These are phyloP conservation scores for Mimachlamys varia DNA, from an alignment of 2,888 invertebrate genomes.

Conservation along the genomic window DNA sequence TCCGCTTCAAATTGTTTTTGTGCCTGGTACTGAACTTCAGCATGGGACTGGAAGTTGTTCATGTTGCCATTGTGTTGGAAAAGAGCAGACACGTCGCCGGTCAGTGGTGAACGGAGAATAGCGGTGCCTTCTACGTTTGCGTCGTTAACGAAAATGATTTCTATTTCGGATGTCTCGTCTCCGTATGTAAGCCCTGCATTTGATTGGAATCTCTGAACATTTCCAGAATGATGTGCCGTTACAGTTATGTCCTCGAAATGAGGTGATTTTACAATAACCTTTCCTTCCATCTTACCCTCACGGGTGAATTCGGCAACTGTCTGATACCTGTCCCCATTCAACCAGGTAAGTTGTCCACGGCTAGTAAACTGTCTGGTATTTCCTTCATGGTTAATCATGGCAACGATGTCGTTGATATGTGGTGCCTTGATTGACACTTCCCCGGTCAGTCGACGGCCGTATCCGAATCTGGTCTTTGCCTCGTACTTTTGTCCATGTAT, in stretches of 20 bases:
- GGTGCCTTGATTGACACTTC: conserved; percentile 41
- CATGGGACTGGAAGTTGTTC: conserved; percentile 45
- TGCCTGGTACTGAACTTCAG: conserved; percentile 44
- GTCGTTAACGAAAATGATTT: conserved; percentile 44
- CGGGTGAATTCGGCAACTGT: conserved; percentile 39
- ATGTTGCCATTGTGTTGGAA: conserved; percentile 51
- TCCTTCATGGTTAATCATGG: conserved; percentile 37
- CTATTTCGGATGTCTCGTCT: conserved; percentile 37
- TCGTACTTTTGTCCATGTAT: neutral
- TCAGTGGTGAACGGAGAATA: conserved; percentile 44
- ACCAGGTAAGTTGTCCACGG: neutral
- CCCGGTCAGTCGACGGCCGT: conserved; percentile 47
- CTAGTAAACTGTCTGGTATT: conserved; percentile 41
- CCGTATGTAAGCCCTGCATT: conserved; percentile 44
- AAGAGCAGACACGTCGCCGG: conserved; percentile 41
- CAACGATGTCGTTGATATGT: neutral
- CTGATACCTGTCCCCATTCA: neutral
- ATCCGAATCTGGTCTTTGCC: conserved; percentile 46
- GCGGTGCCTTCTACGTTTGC: conserved; percentile 46
- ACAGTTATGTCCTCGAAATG: neutral
- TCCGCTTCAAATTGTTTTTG: conserved; percentile 41
- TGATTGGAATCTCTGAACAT: neutral
- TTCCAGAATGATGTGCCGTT: neutral
- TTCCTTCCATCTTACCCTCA: conserved; percentile 43
- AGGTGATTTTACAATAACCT: conserved; percentile 45